Percentiles rank a stretch among this genome's conserved stretches.
Conservation (phyloP, 2,797 vertebrate genomes). For the Mus spretus region DNA sequence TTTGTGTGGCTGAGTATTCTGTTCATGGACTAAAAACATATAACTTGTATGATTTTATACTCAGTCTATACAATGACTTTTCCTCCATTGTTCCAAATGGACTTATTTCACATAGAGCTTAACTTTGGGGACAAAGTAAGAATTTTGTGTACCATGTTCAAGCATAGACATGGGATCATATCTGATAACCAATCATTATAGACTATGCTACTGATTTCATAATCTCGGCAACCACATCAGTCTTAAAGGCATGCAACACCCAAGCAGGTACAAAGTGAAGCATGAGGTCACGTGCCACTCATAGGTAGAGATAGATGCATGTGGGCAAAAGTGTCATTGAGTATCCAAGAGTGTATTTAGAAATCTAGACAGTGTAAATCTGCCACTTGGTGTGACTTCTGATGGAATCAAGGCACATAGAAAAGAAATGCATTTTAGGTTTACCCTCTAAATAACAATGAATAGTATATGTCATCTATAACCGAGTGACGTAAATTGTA, state of each 20-base stretch:
- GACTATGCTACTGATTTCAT: not conserved
- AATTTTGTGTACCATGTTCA: not conserved
- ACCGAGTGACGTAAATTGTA: not conserved
- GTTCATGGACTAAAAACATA: slow-evolving; percentile 4
- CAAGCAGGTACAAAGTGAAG: not conserved
- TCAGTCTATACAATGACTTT: slow-evolving; percentile 50
- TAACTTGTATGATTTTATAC: slow-evolving; percentile 37
- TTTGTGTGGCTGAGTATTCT: slow-evolving; percentile 37
- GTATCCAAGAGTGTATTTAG: not conserved
- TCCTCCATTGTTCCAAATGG: slow-evolving; percentile 40
- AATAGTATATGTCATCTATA: not conserved
- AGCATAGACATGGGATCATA: not conserved
- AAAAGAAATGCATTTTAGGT: not conserved
- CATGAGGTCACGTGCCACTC: not conserved
- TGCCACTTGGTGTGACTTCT: not conserved
- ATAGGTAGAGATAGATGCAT: too few relatives aligned
- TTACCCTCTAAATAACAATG: not conserved
- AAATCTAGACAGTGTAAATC: not conserved
- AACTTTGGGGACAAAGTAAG: not conserved
- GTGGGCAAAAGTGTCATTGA: too few relatives aligned
- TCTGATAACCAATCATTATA: not conserved
- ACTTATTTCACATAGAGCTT: not conserved
- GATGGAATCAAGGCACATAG: not conserved
- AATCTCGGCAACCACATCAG: not conserved
- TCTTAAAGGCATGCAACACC: not conserved